Percentiles rank a stretch among this genome's conserved stretches.
Conservation (phyloP, 1,140 invertebrate genomes). For the Aphidius ervi region DNA sequence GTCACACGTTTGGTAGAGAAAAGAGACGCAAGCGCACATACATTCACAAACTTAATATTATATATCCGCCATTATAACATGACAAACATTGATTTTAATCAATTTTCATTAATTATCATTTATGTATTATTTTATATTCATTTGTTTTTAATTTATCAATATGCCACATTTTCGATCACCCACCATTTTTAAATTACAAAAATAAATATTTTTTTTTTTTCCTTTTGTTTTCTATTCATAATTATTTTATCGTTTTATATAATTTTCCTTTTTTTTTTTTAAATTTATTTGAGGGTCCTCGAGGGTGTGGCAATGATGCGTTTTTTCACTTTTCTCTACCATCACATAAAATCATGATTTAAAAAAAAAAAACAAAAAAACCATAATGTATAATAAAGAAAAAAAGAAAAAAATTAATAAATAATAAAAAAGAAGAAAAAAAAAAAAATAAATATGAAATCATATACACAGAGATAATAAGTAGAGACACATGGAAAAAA, state of each 20-base stretch:
- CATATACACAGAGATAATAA: slow-evolving; percentile 12
- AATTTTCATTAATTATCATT: slow-evolving; percentile 37
- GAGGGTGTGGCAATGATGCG: slow-evolving; percentile 38
- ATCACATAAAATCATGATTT: slow-evolving; percentile 3
- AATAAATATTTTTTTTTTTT: slow-evolving; percentile 8
- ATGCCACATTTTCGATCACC: slow-evolving; percentile 38
- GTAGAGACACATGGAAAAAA: neutral
- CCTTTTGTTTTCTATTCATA: slow-evolving; percentile 22
- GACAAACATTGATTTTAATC: slow-evolving; percentile 17
- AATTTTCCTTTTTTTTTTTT: slow-evolving; percentile 13
- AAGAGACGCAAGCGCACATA: neutral
- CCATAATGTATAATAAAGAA: neutral
- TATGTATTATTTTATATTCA: slow-evolving; percentile 48
- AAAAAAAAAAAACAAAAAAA: slow-evolving; percentile 11
- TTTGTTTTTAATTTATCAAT: slow-evolving; percentile 40
- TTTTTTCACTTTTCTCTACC: slow-evolving; percentile 36
- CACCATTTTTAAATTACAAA: slow-evolving; percentile 13
- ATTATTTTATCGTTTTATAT: slow-evolving; percentile 7
- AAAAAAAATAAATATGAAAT: slow-evolving; percentile 5
- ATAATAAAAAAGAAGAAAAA: slow-evolving; percentile 4
- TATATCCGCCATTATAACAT: slow-evolving; percentile 9
- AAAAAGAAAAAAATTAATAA: slow-evolving; percentile 5
- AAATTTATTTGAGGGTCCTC: slow-evolving; percentile 26
- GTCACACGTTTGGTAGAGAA: too few relatives aligned
- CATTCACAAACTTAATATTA: neutral